Evolutionary conservation across 1,140 invertebrate genomes (phyloP).

Genomic region (Panonychus citri): DNA sequence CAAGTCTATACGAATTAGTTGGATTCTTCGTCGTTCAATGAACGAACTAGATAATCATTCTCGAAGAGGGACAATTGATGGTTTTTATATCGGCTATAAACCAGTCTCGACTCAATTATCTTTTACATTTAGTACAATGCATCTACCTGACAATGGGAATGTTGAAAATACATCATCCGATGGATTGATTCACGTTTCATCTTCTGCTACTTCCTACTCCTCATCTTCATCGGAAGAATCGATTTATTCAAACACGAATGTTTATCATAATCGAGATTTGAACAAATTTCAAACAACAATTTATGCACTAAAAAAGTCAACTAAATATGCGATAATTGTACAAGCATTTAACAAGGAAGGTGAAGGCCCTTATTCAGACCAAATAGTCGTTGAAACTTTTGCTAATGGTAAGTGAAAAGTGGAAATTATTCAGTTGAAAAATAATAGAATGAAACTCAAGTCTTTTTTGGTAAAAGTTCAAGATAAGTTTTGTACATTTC

Average conservation of each 20-base stretch:
- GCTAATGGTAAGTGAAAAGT: conserved; percentile 43
- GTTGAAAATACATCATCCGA: conserved; percentile 9
- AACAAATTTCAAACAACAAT: conserved; percentile 9
- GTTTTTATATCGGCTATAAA: conserved; percentile 37
- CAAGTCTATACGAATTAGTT: conserved; percentile 13
- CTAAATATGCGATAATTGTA: conserved; percentile 21
- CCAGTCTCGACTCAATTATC: conserved; percentile 20
- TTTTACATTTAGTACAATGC: conserved; percentile 6
- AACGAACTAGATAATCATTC: too few species aligned
- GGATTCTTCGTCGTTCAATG: conserved; percentile 7
- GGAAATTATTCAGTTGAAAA: too few species aligned
- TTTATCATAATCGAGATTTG: background rate
- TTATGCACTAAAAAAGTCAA: conserved; percentile 18
- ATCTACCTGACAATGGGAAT: background rate
- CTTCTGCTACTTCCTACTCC: conserved; percentile 8
- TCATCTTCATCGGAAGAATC: background rate
- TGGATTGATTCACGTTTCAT: background rate
- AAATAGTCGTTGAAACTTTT: conserved; percentile 45
- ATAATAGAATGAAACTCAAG: too few species aligned
- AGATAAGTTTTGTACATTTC: too few species aligned
- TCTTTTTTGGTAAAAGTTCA: too few species aligned
- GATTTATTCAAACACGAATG: background rate
- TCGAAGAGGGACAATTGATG: conserved; percentile 18
- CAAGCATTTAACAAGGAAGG: conserved; percentile 26
- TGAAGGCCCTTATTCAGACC: conserved; percentile 44